These are phyloP conservation scores for Mus caroli DNA, from an alignment of 2,797 vertebrate species.

Conservation along the genomic window DNA sequence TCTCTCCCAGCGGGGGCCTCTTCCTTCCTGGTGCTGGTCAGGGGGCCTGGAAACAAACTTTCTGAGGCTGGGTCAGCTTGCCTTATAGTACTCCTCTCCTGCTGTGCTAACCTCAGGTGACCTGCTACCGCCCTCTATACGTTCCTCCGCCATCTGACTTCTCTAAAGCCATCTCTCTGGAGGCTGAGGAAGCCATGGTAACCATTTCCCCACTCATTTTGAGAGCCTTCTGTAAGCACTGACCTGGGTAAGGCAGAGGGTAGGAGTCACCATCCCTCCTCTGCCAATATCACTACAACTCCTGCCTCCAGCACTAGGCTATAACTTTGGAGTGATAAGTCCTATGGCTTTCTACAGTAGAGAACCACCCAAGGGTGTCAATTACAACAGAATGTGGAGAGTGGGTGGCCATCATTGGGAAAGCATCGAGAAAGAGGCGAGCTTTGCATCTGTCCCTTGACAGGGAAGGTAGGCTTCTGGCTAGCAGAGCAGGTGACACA, in stretches of 20 bases:
- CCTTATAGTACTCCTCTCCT: not conserved
- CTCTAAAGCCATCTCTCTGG: conserved; percentile 25
- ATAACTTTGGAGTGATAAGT: not conserved
- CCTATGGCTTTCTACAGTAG: not conserved
- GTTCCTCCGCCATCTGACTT: not conserved
- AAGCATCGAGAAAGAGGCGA: not conserved
- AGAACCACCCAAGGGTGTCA: not conserved
- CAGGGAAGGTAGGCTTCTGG: not conserved
- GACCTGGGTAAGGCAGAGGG: not conserved
- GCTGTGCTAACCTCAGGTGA: not conserved
- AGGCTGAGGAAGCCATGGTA: not conserved
- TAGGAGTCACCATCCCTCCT: not conserved
- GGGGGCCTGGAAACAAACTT: not conserved
- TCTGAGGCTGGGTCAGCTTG: not conserved
- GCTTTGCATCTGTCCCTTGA: not conserved
- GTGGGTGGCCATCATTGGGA: not conserved
- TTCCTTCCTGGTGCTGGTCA: not conserved
- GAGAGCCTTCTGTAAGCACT: not conserved
- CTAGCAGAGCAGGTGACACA: not conserved
- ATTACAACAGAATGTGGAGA: not conserved
- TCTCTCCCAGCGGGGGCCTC: not conserved
- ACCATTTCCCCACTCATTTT: not conserved
- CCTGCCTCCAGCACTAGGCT: not conserved
- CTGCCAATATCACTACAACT: not conserved
- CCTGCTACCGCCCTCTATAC: not conserved